A percentile compares a stretch with the other conserved stretches of the same genome.
Evolutionary conservation across 2,797 vertebrate species (phyloP).

Genomic region (Rhynchonycteris naso): DNA sequence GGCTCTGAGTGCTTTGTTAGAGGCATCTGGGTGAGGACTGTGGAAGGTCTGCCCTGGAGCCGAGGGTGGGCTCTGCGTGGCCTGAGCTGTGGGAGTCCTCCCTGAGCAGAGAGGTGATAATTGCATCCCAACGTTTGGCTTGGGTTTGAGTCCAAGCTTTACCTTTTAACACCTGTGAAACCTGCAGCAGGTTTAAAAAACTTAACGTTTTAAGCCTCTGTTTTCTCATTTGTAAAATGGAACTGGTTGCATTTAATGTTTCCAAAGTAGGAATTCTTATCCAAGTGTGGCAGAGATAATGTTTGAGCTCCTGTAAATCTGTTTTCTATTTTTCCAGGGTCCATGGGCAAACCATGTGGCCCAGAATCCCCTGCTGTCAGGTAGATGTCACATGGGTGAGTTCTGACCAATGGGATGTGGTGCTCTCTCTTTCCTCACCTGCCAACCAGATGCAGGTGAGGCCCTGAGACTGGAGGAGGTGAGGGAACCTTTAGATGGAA

Average conservation of each 20-base stretch:
- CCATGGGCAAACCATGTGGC: not conserved
- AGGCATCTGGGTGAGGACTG: not conserved
- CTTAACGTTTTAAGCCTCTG: not conserved
- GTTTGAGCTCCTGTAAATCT: not conserved
- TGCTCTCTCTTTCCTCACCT: not conserved
- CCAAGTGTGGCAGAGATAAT: not conserved
- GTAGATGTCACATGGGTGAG: not conserved
- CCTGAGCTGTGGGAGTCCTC: too few relatives aligned
- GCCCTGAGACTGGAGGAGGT: not conserved
- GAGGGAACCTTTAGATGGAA: not conserved
- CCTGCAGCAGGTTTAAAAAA: not conserved
- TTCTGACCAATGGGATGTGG: not conserved
- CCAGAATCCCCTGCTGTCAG: not conserved
- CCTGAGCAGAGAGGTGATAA: rapidly evolving
- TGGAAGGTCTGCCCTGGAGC: not conserved
- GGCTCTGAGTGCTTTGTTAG: not conserved
- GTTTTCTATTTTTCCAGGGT: not conserved
- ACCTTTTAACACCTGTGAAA: not conserved
- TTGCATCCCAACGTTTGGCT: not conserved
- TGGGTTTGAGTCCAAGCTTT: not conserved
- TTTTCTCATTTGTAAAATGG: not conserved
- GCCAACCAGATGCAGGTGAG: not conserved
- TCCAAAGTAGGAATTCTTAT: not conserved
- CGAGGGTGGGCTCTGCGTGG: not conserved
- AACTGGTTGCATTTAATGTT: not conserved